phyloP scores from a whole-genome alignment of 2,113 vertebrate species.

The Cromileptes altivelis region DNA sequence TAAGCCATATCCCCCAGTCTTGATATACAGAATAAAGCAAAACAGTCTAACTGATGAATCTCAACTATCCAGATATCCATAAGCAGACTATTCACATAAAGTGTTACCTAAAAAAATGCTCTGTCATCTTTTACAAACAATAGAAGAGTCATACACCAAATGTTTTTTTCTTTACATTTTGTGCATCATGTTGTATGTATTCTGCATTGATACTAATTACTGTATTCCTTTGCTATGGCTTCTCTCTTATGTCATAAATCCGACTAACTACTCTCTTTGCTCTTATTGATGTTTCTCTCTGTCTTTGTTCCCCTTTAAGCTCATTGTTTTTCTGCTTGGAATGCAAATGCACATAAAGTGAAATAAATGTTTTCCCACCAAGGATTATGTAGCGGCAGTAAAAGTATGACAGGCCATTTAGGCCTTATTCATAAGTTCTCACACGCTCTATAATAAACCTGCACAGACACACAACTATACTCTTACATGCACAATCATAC shows the following conservation, averaged over 20 bases:
- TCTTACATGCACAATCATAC: not conserved
- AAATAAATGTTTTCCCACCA: not conserved
- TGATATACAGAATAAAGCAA: too few relatives aligned
- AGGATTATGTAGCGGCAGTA: not conserved
- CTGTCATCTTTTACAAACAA: not conserved
- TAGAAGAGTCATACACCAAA: not conserved
- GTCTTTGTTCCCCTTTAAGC: not conserved
- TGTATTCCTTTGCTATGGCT: not conserved
- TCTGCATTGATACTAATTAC: not conserved
- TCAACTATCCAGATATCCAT: too few relatives aligned
- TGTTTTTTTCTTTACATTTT: not conserved
- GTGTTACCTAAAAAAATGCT: not conserved
- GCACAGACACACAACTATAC: not conserved
- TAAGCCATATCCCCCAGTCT: too few relatives aligned
- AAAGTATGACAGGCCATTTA: not conserved
- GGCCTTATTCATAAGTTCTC: not conserved
- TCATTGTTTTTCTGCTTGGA: not conserved
- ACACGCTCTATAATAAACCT: not conserved
- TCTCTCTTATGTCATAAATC: conserved; percentile 10
- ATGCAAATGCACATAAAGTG: not conserved
- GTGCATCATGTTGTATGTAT: not conserved
- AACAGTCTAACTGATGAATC: too few relatives aligned
- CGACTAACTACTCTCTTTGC: not conserved
- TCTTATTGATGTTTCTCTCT: not conserved
- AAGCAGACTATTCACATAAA: too few relatives aligned